These are phyloP conservation scores for Micropoecilia bifurca DNA, from an alignment of 2,797 vertebrate species.

Conservation along the genomic window DNA sequence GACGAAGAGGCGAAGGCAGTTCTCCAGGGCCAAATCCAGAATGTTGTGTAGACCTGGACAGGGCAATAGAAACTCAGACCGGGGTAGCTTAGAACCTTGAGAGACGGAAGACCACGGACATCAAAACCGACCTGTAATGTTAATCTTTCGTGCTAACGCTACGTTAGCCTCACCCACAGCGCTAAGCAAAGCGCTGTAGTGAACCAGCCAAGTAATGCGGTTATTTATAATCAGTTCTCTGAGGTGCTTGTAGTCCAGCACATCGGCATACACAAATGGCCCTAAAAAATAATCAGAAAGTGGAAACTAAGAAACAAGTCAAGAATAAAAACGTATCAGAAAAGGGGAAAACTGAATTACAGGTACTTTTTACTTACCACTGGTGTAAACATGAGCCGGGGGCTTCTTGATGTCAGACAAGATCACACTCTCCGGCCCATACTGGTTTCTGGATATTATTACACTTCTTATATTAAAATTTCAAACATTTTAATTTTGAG, in stretches of 20 bases:
- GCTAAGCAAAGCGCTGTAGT: slow-evolving; percentile 85
- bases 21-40: slow-evolving; percentile 83
- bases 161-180: slow-evolving; percentile 83
- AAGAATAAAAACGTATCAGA: background rate
- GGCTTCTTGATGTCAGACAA: slow-evolving; percentile 86
- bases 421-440: slow-evolving; percentile 81
- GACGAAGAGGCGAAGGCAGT: slow-evolving; percentile 84
- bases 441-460: slow-evolving; percentile 72
- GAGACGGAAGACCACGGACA: slow-evolving; percentile 1
- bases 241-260: slow-evolving; percentile 83
- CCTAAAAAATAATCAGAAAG: slow-evolving; percentile 57
- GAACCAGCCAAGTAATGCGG: slow-evolving; percentile 82
- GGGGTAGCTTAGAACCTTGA: slow-evolving; percentile 2
- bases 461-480: slow-evolving; percentile 11
- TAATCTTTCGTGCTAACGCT: slow-evolving; percentile 83
- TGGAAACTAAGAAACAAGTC: background rate
- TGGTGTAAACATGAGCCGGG: slow-evolving; percentile 71
- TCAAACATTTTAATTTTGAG: slow-evolving; percentile 6
- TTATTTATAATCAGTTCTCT: slow-evolving; percentile 83
- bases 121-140: slow-evolving; percentile 79
- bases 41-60: slow-evolving; percentile 83
- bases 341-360: background rate
- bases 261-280: slow-evolving; percentile 84
- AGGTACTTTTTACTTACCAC: slow-evolving; percentile 64
- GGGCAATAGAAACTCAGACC: slow-evolving; percentile 19